Evolutionary conservation across 2,797 vertebrate genomes (phyloP).

Genomic region (Cynopterus sphinx): DNA sequence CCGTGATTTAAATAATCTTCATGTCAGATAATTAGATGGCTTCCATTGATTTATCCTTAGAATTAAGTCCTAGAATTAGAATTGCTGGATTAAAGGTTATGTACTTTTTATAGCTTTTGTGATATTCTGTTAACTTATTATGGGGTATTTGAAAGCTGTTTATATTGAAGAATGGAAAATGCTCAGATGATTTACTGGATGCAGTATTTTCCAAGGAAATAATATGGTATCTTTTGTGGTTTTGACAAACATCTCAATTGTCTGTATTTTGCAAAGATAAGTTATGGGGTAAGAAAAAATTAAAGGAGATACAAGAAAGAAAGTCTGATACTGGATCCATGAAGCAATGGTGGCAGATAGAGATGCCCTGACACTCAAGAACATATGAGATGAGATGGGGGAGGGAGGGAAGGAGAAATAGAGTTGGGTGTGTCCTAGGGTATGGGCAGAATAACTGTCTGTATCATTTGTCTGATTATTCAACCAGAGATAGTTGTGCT

Average conservation of each 20-base stretch:
- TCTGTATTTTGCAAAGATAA: neutral
- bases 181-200: neutral
- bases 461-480: neutral
- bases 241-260: neutral
- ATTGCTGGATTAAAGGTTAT: neutral
- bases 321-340: neutral
- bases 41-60: neutral
- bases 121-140: neutral
- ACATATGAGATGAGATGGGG: neutral
- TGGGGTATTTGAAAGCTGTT: neutral
- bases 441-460: fast-evolving
- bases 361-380: neutral
- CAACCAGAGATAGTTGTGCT: neutral
- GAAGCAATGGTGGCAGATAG: neutral
- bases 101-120: neutral
- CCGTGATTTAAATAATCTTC: neutral
- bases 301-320: neutral
- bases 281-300: neutral
- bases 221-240: neutral
- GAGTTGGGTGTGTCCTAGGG: neutral
- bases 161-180: neutral
- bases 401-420: neutral
- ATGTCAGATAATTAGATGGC: neutral
- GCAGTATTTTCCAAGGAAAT: neutral
- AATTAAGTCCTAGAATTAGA: slow-evolving; percentile 8